A percentile compares a stretch with the other conserved stretches of the same genome.
phyloP scores from a whole-genome alignment of 2,888 invertebrate species.

The Eilema depressum region DNA sequence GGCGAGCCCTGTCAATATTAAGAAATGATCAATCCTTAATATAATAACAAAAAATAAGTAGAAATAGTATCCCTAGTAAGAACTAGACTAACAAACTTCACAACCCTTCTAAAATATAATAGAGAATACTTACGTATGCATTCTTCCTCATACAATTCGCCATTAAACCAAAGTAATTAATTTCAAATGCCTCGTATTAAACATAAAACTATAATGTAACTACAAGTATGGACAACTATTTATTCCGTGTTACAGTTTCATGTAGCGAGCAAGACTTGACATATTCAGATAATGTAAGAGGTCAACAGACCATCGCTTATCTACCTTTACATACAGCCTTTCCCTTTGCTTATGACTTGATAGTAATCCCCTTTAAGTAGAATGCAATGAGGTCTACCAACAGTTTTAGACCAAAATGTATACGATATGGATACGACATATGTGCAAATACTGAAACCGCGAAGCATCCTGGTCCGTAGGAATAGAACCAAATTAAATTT shows the following conservation, averaged over 20 bases:
- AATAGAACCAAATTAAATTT: no score
- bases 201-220: background rate
- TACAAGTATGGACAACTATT: background rate
- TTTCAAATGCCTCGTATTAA: background rate
- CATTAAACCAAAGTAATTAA: background rate
- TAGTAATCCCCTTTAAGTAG: background rate
- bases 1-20: no score
- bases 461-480: no score
- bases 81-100: background rate
- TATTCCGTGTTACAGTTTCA: background rate
- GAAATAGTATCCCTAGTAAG: background rate
- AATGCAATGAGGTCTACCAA: background rate
- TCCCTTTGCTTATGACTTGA: constrained; percentile 11
- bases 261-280: constrained; percentile 15
- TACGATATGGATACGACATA: no score
- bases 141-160: background rate
- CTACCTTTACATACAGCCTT: constrained; percentile 15
- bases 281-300: constrained; percentile 15
- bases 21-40: background rate
- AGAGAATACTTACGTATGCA: background rate
- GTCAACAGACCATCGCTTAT: constrained; percentile 25
- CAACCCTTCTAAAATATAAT: background rate
- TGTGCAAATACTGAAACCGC: no score
- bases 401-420: background rate
- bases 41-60: rapidly evolving